Evolutionary conservation across 2,797 vertebrate species (phyloP), one percentile per base, ranked within the genome.

Genomic region (Chaetophractus vellerosus): DNA sequence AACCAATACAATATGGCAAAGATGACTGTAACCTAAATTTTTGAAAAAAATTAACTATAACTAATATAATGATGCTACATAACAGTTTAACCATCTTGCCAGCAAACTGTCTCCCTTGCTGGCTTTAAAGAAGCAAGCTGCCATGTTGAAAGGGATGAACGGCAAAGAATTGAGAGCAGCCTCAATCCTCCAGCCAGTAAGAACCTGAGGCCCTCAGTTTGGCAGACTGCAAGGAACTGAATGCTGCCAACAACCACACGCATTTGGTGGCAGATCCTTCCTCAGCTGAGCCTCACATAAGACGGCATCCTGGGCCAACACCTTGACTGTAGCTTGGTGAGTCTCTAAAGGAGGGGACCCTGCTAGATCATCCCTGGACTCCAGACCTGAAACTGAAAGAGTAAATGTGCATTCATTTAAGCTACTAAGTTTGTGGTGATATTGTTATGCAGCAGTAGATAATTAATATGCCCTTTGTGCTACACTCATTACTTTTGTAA

Each of bases 341-440:
- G 64, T 82, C 31, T 55, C 16, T 71, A 63, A 83, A 50, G 83
- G 38, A 88, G 38, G 36, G 23, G 28, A 63, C 15, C 31, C 71
- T 88, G 28, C 31, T 52, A 82, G 75, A 41, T 71, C 48, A 88
- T 41, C 76, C 28, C 26, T 52, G 9, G 21, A 85, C 45, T 57
- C 45, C 15, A 84, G 26, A 92, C 84, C 57, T 89, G 36, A 79
- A 89, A 84, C 15, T 79, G 24, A 64, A 72, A 79, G 21, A 59
- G 78, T 50, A 78, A 87, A 59, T 72, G 75, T 45, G 6, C 52
- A 33, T 63, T 80, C 74, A 74, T 80, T 86, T 94, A 79, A 86
- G 45, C 64, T 48, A 80, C 31, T 55, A 8, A n/a, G 61, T 50
- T 75, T 9, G 38, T 83, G 31, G 33, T 71, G 83, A 81, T 78